Base-by-base conservation (phyloP, 2,113 vertebrate genomes). In the Anhinga anhinga region DNA sequence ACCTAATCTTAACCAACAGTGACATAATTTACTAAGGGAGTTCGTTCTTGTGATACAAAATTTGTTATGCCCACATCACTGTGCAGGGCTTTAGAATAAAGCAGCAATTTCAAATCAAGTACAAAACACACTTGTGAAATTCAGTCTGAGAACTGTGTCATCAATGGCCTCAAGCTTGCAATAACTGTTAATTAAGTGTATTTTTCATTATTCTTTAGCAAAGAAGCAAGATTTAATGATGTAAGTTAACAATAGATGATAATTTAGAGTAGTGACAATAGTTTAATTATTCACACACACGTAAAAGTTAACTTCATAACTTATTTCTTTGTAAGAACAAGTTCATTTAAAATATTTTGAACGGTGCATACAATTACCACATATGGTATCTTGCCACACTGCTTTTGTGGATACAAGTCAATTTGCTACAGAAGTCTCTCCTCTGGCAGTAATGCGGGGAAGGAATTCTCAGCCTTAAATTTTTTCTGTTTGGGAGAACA, bases 151-250 rank as follows among this genome's bases (percentile, higher is more conserved):
- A 97, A 98, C 97, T 98, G 97, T 94, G 89, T 98, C 98, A 98
- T 98, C 98, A 96, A 98, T 97, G 98, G 98, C 98, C 98, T 94
- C 95, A 97, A 98, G 98, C 98, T 97, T 90, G 97, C 98, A 97
- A 94, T 97, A 97, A 97, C 98, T 98, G 98, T 98, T 98, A 98
- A 98, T 98, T 98, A 98, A 98, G 97, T 98, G 98, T 97, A 96
- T 98, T 98, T 98, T 98, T 98, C 98, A 98, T 98, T 98, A 98
- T 98, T 98, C 98, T 98, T 97, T 95, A 96, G 98, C 97, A 98
- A 98, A 98, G 98, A 98, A 97, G 97, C 96, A 98, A 98, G 97
- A 98, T 98, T 98, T 98, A 98, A 98, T 97, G 98, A 98, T 98
- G 97, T 97, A 98, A 97, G 97, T 98, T 98, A 98, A 98, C 98